Evolutionary conservation across 1,140 invertebrate genomes (phyloP), one percentile per base, ranked within the genome.

Genomic region (Ostrea edulis): DNA sequence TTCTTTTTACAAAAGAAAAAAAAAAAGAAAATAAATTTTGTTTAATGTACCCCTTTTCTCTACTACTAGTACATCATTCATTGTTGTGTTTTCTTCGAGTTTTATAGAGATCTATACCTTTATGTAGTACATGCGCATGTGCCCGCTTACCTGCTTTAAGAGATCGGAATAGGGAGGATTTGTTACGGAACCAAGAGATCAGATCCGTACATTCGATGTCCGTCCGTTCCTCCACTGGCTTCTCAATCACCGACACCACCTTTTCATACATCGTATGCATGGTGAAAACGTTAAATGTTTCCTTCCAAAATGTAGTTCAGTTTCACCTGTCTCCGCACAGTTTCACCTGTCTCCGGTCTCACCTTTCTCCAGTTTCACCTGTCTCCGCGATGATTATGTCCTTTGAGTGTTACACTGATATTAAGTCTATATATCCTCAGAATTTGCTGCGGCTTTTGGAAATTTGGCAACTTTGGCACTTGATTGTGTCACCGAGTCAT

Each of bases 161-260:
- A 17, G 89, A 86, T 17, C 85, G 58, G 62, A 93, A 93, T 0
- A 93, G 86, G 17, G 89, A 87, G 0, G 91, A 91, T 84, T 93
- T 93, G 77, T 93, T 93, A 81, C 90, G 62, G 84, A 93, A 92
- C 93, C 93, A 93, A 5, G 92, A 87, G 12, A 93, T 87, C 0
- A 93, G 77, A 35, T 92, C 90, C 55, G 90, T 87, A 85, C 92
- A 92, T 54, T 93, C 92, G 71, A 90, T 90, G 35, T 92, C 91
- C 25, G 89, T 88, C 55, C 93, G 89, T 0, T 86, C 51, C n/a
- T 91, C 89, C 0, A 89, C 89, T 5, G 87, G 85, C 84, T 93
- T 93, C 12, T 88, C 81, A 7, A 93, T 90, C 12, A 91, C 90
- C 1, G 89, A 85, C 17, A 92, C 88, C 0, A 93, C 90, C 83